Conservation (phyloP, 2,888 invertebrate genomes). For the Brachypterus glaber region DNA sequence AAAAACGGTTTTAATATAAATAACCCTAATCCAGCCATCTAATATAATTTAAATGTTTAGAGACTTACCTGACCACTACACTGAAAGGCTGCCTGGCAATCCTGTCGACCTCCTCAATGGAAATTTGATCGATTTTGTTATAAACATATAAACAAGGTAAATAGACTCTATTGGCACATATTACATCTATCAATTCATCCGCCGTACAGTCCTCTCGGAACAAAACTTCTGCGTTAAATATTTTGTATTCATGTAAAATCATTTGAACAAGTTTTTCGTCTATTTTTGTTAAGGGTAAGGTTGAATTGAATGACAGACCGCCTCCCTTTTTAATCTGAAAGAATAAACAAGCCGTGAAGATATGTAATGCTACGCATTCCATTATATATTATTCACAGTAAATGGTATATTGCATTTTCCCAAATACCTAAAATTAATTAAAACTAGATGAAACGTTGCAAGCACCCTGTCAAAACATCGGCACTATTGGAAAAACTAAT, state of each 20-base stretch:
- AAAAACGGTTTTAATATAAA: too few relatives aligned
- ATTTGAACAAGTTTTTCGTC: conserved; percentile 97
- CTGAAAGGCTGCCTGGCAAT: conserved; percentile 81
- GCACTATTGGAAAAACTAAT: too few relatives aligned
- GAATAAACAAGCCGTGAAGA: too few relatives aligned
- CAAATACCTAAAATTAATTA: too few relatives aligned
- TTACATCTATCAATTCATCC: conserved; percentile 97
- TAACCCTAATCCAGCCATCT: too few relatives aligned
- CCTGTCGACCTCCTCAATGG: conserved; percentile 95
- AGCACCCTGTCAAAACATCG: too few relatives aligned
- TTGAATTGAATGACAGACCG: conserved; percentile 94
- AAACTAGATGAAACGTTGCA: too few relatives aligned
- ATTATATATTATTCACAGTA: too few relatives aligned
- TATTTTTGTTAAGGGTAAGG: conserved; percentile 82
- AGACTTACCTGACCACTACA: conserved; percentile 80
- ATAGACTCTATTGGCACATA: conserved; percentile 90
- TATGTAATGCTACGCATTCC: too few relatives aligned
- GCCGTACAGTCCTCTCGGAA: conserved; percentile 93
- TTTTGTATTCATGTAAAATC: conserved; percentile 97
- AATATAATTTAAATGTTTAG: too few relatives aligned
- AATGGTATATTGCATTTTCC: too few relatives aligned
- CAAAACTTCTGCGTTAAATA: conserved; percentile 89
- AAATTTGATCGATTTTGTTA: conserved; percentile 99
- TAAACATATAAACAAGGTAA: conserved; percentile 97
- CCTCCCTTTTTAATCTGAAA: conserved; percentile 84